Evolutionary conservation across 2,113 vertebrate species (phyloP).

Genomic region (Nematolebias whitei): DNA sequence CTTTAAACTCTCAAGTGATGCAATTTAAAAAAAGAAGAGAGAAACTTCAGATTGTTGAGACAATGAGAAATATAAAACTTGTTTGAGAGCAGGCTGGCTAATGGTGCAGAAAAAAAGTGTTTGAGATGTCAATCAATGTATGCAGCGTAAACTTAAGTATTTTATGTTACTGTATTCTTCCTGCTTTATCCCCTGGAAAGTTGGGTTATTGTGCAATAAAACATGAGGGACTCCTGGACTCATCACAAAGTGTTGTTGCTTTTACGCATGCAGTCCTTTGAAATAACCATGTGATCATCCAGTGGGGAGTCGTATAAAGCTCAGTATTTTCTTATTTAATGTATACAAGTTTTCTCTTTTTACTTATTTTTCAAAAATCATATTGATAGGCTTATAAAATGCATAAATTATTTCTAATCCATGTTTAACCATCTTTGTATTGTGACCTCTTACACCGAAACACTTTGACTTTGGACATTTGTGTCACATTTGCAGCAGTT

Average conservation of each 20-base stretch:
- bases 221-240: constrained; percentile 71
- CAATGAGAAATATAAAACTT: constrained; percentile 23
- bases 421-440: background rate
- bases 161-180: constrained; percentile 75
- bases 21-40: constrained; percentile 27
- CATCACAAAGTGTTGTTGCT: constrained; percentile 10
- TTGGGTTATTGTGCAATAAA: constrained; percentile 80
- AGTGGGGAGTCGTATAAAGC: too few species aligned
- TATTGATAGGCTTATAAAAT: too few species aligned
- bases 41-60: constrained; percentile 35
- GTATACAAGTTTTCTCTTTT: too few species aligned
- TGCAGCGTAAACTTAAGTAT: constrained; percentile 64
- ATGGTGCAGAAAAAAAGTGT: constrained; percentile 50
- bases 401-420: too few species aligned
- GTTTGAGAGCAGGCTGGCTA: constrained; percentile 40
- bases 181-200: constrained; percentile 70
- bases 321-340: too few species aligned
- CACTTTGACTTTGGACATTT: too few species aligned
- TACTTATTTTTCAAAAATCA: too few species aligned
- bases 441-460: background rate
- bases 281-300: background rate
- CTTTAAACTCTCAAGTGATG: constrained; percentile 38
- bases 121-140: constrained; percentile 66
- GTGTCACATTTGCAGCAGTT: background rate
- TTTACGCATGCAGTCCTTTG: background rate